Evolutionary conservation across 2,888 invertebrate species (phyloP).

Genomic region (Amphimallon solstitiale): DNA sequence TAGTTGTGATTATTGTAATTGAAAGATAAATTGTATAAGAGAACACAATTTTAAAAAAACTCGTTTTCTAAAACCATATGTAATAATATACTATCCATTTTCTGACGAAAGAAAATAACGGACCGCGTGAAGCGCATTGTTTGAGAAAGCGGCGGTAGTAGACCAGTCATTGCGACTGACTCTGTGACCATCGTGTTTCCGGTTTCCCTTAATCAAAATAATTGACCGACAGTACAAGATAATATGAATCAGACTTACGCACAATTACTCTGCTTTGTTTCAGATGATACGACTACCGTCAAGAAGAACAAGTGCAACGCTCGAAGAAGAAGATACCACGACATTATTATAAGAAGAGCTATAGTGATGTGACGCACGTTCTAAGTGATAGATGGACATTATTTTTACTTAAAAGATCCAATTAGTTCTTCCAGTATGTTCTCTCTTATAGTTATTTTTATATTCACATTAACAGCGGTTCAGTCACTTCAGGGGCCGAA

Average conservation of each 20-base stretch:
- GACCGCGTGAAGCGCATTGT: too few species aligned
- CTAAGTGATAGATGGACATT: background rate
- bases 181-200: too few species aligned
- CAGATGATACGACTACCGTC: conserved; percentile 8
- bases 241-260: background rate
- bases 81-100: too few species aligned
- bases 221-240: too few species aligned
- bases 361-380: conserved; percentile 2
- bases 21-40: too few species aligned
- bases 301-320: conserved; percentile 3
- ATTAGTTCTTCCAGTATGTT: conserved; percentile 15
- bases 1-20: too few species aligned
- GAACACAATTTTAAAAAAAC: too few species aligned
- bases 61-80: too few species aligned
- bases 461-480: conserved; percentile 10
- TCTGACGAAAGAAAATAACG: too few species aligned
- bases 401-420: background rate
- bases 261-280: conserved; percentile 17
- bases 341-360: background rate
- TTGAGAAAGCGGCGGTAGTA: too few species aligned
- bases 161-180: too few species aligned
- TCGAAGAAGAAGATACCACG: conserved; percentile 9
- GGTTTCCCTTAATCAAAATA: too few species aligned
- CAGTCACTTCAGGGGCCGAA: conserved; percentile 71
- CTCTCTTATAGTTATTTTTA: conserved; percentile 3